Base-by-base conservation (phyloP, 2,888 invertebrate species). In the Thecocarcelia acutangulata region DNA sequence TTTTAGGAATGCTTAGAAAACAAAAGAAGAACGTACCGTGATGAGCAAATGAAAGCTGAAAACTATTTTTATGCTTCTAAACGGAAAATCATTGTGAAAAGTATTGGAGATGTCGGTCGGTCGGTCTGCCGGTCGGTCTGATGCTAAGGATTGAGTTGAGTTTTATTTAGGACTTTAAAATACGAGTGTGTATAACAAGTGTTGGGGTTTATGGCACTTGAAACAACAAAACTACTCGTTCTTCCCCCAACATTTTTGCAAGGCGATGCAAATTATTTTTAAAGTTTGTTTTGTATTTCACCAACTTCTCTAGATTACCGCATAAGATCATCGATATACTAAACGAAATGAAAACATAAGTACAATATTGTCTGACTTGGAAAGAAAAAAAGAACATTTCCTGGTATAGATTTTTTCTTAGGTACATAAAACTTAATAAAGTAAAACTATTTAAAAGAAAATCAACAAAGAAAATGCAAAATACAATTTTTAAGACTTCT, bases 371-470 rank as follows among this genome's bases (percentile, higher is more conserved):
- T 21, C 21, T 42, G 44, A 15, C 15, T 15, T 52, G 56, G 8
- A 24, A 42, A 50, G 28, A 48, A 42, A 48, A 59, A 44, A n/a
- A 19, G 44, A 72, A 59, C 46, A 66, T 73, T 73, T 79, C 66
- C 78, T 79, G 66, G 58, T 78, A 54, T 52, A 54, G 72, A 46
- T 54, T 73, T 33, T 66, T 56, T 17, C 15, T 59, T 70, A 77
- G 70, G 64, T 78, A 48, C 58, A 59, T 24, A 52, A 40, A 21
- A 24, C 37, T 37, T 13, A 52, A 40, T 37, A 8, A 8, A 33
- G 9, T n/a, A 59, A 42, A 33, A 40, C 8, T 17, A 11, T 56
- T 9, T 37, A 37, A 37, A 3, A n/a, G n/a, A n/a, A n/a, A n/a
- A n/a, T n/a, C n/a, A n/a, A n/a, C n/a, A n/a, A n/a, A n/a, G n/a